These are phyloP conservation scores for Zingel zingel DNA, from an alignment of 2,113 vertebrate genomes.

Conservation along the genomic window DNA sequence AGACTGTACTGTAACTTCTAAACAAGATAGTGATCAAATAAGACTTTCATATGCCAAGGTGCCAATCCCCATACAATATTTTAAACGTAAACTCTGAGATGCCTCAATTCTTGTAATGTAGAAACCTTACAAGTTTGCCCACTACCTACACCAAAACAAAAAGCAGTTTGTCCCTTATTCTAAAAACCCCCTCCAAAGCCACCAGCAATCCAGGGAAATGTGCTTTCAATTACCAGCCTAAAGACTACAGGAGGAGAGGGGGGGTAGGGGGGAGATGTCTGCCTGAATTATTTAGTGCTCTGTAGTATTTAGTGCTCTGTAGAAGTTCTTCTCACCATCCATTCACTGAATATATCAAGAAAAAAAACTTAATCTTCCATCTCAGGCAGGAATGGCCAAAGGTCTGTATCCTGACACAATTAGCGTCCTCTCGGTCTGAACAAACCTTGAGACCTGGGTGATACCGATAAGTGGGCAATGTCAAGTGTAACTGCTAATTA, in stretches of 20 bases:
- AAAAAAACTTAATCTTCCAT: slow-evolving; percentile 91
- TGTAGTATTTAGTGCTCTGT: slow-evolving; percentile 90
- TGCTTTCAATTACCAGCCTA: slow-evolving; percentile 95
- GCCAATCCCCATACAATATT: slow-evolving; percentile 11
- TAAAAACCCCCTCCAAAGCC: slow-evolving; percentile 65
- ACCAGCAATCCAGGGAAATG: slow-evolving; percentile 83
- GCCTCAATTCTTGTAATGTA: slow-evolving; percentile 20
- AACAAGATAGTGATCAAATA: slow-evolving; percentile 19
- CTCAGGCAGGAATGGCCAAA: slow-evolving; percentile 86
- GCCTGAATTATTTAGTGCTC: slow-evolving; percentile 93
- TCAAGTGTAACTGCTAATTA: slow-evolving; percentile 63
- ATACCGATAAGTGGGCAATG: slow-evolving; percentile 50
- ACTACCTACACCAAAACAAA: slow-evolving; percentile 73
- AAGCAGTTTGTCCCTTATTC: slow-evolving; percentile 75
- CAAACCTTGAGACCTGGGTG: slow-evolving; percentile 42
- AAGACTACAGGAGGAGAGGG: slow-evolving; percentile 78
- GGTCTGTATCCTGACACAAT: slow-evolving; percentile 82
- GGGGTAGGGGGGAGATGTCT: slow-evolving; percentile 30
- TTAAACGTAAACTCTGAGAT: slow-evolving; percentile 27
- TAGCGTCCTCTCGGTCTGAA: slow-evolving; percentile 77
- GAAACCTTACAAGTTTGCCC: slow-evolving; percentile 43
- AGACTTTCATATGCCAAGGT: neutral
- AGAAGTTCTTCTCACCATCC: slow-evolving; percentile 91
- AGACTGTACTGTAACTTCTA: neutral
- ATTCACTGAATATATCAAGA: slow-evolving; percentile 89